phyloP scores from a whole-genome alignment of 1,140 invertebrate species.

The Zelostemma sp. region DNA sequence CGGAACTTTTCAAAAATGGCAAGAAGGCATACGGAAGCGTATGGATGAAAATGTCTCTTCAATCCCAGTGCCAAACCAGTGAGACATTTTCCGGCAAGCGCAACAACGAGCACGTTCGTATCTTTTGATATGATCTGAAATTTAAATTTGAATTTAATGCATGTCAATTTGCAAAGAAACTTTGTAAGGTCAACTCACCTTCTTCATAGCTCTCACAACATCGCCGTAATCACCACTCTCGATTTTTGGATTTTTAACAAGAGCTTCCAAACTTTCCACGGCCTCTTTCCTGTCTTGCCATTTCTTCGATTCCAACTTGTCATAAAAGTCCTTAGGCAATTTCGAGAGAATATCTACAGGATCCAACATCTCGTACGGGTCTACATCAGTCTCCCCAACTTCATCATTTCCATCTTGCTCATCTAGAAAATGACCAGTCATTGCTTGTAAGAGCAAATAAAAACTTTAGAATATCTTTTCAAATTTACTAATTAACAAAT shows the following conservation, averaged over 20 bases:
- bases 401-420: slow-evolving; percentile 74
- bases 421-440: slow-evolving; percentile 46
- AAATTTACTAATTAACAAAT: no score
- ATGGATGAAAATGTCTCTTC: slow-evolving; percentile 88
- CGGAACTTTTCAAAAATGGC: slow-evolving; percentile 95
- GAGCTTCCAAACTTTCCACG: slow-evolving; percentile 83
- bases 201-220: slow-evolving; percentile 88
- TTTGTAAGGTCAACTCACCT: slow-evolving; percentile 72
- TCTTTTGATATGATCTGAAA: slow-evolving; percentile 89
- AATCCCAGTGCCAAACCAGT: slow-evolving; percentile 87
- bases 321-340: slow-evolving; percentile 96
- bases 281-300: slow-evolving; percentile 97
- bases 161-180: no score
- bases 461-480: not conserved
- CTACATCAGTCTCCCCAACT: slow-evolving; percentile 78
- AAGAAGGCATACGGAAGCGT: slow-evolving; percentile 84
- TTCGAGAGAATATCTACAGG: slow-evolving; percentile 94
- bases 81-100: slow-evolving; percentile 88
- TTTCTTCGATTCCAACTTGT: slow-evolving; percentile 96
- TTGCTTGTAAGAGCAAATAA: not conserved
- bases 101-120: slow-evolving; percentile 94
- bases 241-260: slow-evolving; percentile 88
- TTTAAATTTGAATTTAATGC: slow-evolving; percentile 17
- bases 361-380: slow-evolving; percentile 91
- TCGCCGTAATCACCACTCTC: slow-evolving; percentile 95